These are phyloP conservation scores for Choloepus hoffmanni DNA, from an alignment of 2,113 vertebrate species.

Conservation along the genomic window DNA sequence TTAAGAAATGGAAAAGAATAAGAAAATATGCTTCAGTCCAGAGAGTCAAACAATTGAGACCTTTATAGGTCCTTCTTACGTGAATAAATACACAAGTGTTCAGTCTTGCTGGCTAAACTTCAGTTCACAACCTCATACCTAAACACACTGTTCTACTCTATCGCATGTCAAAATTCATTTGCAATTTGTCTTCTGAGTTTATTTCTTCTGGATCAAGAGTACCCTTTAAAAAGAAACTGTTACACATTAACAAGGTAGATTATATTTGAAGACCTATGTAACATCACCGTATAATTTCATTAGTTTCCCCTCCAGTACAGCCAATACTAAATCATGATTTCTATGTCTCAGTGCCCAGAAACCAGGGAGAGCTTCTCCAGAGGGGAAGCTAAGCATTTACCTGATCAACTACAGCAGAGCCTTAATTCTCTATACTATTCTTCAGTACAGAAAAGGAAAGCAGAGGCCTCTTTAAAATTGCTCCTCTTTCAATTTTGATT, in stretches of 20 bases:
- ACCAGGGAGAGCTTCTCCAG: not conserved
- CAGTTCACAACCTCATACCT: not conserved
- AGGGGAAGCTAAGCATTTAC: not conserved
- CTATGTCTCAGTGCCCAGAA: not conserved
- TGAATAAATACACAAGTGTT: not conserved
- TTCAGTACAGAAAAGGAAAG: not conserved
- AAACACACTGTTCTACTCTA: not conserved
- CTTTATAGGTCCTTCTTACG: not conserved
- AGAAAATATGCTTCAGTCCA: not conserved
- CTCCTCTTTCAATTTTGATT: not conserved
- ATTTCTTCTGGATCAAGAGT: constrained; percentile 9
- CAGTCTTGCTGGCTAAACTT: not conserved
- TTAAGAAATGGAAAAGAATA: not conserved
- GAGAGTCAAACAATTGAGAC: not conserved
- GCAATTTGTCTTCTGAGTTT: not conserved
- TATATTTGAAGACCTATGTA: not conserved
- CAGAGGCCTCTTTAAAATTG: not conserved
- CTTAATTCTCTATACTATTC: not conserved
- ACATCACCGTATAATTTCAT: not conserved
- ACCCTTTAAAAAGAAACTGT: not conserved
- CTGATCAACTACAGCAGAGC: not conserved
- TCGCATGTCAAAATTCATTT: not conserved
- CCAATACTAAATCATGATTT: not conserved
- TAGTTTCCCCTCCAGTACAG: not conserved
- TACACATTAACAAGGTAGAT: not conserved